Evolutionary conservation across 1,140 invertebrate species (phyloP), one percentile per base, ranked within the genome.

Genomic region (Callitettix versicolor): DNA sequence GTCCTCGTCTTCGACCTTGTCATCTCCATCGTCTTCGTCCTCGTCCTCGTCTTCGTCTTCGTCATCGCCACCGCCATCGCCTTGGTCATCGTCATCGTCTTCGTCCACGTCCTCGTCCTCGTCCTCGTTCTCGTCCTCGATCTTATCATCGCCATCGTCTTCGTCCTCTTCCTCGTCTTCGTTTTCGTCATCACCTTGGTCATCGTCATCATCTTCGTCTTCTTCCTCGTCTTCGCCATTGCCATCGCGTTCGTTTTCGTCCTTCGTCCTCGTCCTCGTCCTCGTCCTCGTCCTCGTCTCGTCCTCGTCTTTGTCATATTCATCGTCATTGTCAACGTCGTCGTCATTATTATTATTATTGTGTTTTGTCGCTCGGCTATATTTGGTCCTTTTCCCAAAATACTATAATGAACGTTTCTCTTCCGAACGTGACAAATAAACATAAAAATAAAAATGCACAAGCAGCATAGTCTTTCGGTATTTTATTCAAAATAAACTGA

Each of bases 181-280:
- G 42, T 44, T 15, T 7, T 44, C 42, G 42, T 44, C 42, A 9
- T 44, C n/a, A 15, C 15, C 42, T 7, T 44, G 9, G 42, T 44
- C n/a, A 11, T 44, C n/a, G n/a, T n/a, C n/a, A n/a, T n/a, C n/a
- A n/a, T n/a, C n/a, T n/a, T n/a, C n/a, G n/a, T n/a, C n/a, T 15
- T 44, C 42, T 7, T 44, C 42, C 9, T 44, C 42, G 42, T 44
- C 42, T 7, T 44, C 42, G 42, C 15, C 42, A 15, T 44, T n/a
- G 34, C 17, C n/a, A 11, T n/a, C n/a, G n/a, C 17, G 7, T 9
- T n/a, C n/a, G n/a, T 20, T 11, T 9, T 44, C 42, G n/a, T 44
- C n/a, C 42, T 7, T 44, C 42, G 20, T 44, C 42, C 7, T 44
- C 42, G 42, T 44, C n/a, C 9, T 44, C 42, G 42, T 44, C n/a